A percentile compares a stretch with the other conserved stretches of the same genome.
Conservation (phyloP, 2,113 vertebrate genomes). For the Nothobranchius kuhntae region DNA sequence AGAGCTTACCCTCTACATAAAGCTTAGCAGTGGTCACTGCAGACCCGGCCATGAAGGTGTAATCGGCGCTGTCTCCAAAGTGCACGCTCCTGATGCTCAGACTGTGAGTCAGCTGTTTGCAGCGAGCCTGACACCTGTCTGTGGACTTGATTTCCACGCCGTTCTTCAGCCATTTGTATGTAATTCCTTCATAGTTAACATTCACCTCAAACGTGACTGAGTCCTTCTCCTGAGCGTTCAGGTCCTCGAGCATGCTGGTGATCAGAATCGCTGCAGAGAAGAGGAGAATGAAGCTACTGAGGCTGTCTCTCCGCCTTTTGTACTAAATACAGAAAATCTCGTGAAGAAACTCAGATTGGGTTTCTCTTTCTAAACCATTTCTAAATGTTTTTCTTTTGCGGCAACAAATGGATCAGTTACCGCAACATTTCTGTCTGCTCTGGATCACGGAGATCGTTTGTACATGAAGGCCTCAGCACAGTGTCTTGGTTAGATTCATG, state of each 20-base stretch:
- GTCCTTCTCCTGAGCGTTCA: conserved; percentile 97
- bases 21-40: conserved; percentile 87
- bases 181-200: conserved; percentile 92
- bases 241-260: conserved; percentile 88
- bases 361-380: too few relatives aligned
- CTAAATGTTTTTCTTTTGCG: too few relatives aligned
- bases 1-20: conserved; percentile 87
- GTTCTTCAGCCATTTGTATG: conserved; percentile 97
- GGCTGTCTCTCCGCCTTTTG: too few relatives aligned
- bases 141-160: conserved; percentile 94
- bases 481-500: too few relatives aligned
- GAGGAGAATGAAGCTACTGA: too few relatives aligned
- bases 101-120: conserved; percentile 88
- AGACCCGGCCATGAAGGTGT: conserved; percentile 91
- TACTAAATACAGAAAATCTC: too few relatives aligned
- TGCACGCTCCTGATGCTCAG: conserved; percentile 95
- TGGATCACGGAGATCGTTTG: too few relatives aligned
- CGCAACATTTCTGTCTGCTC: too few relatives aligned
- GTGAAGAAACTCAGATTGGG: too few relatives aligned
- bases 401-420: too few relatives aligned
- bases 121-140: conserved; percentile 91
- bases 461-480: too few relatives aligned
- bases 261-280: conserved; percentile 66
- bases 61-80: conserved; percentile 94
- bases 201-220: conserved; percentile 94